Conservation (phyloP, 2,113 vertebrate species). For the Megaceryle torquata region DNA sequence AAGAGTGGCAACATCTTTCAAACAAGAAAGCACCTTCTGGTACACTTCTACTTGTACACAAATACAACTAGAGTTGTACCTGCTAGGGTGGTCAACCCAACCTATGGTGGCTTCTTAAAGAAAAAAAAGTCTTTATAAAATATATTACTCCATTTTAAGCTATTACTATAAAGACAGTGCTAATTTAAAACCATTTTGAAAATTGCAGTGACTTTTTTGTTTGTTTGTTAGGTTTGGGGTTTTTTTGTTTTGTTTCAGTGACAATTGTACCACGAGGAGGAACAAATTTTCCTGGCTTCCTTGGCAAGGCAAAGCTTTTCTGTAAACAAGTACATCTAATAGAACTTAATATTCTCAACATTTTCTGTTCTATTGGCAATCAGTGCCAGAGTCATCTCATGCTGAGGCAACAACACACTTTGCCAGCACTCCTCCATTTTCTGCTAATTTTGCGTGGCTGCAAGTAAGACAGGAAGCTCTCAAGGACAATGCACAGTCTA, state of each 20-base stretch:
- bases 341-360: background rate
- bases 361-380: background rate
- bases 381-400: background rate
- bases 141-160: background rate
- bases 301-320: background rate
- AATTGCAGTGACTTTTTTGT: background rate
- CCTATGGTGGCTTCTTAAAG: background rate
- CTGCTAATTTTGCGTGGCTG: background rate
- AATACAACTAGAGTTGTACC: background rate
- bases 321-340: background rate
- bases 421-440: background rate
- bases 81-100: background rate
- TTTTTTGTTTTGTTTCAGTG: background rate
- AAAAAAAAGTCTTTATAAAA: background rate
- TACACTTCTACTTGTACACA: background rate
- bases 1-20: background rate
- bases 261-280: background rate
- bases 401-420: background rate
- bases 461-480: background rate
- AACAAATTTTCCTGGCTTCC: constrained; percentile 2
- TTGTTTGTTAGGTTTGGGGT: background rate
- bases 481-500: background rate
- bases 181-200: background rate
- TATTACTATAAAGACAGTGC: background rate
- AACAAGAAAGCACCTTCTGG: background rate